These are phyloP conservation scores for Sinella curviseta DNA, from an alignment of 1,140 invertebrate species.

Conservation along the genomic window DNA sequence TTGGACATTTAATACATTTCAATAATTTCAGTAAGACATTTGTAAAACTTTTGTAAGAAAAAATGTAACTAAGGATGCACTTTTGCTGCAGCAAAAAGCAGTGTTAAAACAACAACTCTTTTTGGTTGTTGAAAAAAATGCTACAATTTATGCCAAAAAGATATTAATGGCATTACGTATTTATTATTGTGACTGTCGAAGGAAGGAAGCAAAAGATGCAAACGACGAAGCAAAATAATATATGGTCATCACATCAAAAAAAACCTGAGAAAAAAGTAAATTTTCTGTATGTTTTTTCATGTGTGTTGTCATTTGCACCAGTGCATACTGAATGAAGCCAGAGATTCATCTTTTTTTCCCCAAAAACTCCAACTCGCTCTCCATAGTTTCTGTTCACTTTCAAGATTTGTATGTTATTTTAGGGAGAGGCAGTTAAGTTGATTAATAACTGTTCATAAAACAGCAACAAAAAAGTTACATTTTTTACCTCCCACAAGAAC, in stretches of 20 bases:
- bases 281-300: background rate
- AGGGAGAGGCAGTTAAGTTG: background rate
- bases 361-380: background rate
- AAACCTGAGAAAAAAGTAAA: background rate
- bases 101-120: too few species aligned
- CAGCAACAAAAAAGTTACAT: background rate
- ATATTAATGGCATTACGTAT: too few species aligned
- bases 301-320: background rate
- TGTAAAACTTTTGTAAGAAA: too few species aligned
- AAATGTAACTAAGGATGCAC: too few species aligned
- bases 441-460: slow-evolving; percentile 8
- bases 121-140: too few species aligned
- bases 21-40: too few species aligned
- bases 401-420: slow-evolving; percentile 4
- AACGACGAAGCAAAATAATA: background rate
- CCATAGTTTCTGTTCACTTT: background rate
- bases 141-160: too few species aligned
- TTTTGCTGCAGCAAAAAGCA: too few species aligned
- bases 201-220: background rate
- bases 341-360: background rate
- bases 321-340: background rate
- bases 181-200: background rate
- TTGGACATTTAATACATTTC: too few species aligned
- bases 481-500: too few species aligned
- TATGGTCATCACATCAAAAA: background rate